phyloP scores from a whole-genome alignment of 2,797 vertebrate genomes.

The Apodemus agrarius region DNA sequence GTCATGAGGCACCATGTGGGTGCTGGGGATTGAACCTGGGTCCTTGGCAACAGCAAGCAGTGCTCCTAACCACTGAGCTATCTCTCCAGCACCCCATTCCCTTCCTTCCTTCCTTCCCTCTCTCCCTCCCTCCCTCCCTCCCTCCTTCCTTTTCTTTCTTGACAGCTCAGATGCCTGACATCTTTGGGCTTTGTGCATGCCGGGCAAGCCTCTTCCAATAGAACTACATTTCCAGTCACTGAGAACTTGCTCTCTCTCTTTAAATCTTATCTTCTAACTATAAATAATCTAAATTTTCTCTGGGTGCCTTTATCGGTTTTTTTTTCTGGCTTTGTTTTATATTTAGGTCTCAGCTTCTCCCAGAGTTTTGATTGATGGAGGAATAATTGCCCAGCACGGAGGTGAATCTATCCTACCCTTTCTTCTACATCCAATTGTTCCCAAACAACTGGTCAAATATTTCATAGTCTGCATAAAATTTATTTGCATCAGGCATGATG shows the following conservation, averaged over 20 bases:
- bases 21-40: not conserved
- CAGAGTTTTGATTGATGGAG: conserved; percentile 21
- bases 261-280: not conserved
- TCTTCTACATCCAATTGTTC: not conserved
- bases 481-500: not conserved
- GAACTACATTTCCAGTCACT: not conserved
- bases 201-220: not conserved
- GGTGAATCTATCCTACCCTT: not conserved
- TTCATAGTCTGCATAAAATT: not conserved
- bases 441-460: not conserved
- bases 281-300: conserved; percentile 34
- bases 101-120: too few species aligned
- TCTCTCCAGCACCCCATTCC: not conserved
- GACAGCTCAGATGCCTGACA: not conserved
- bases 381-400: not conserved
- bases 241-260: not conserved
- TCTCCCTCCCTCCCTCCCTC: too few species aligned
- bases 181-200: not conserved
- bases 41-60: not conserved
- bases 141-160: not conserved
- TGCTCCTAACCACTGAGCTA: not conserved
- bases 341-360: not conserved
- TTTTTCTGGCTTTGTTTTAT: not conserved
- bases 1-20: not conserved
- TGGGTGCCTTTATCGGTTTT: not conserved